Percentiles rank a stretch among this genome's conserved stretches.
phyloP scores from a whole-genome alignment of 2,113 vertebrate genomes.

The Hemicordylus capensis region DNA sequence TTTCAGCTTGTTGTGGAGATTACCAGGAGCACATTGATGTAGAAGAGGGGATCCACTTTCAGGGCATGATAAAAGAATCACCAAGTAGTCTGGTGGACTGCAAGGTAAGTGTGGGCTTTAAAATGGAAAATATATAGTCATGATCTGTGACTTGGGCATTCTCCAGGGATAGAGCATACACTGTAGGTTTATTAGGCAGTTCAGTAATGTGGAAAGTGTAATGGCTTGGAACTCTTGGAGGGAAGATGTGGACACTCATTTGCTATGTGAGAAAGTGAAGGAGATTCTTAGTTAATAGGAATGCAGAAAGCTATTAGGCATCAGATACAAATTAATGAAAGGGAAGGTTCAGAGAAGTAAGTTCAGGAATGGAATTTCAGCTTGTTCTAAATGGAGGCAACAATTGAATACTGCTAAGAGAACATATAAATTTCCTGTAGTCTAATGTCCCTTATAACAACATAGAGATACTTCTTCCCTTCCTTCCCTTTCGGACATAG shows the following conservation, averaged over 20 bases:
- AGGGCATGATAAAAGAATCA: conserved; percentile 14
- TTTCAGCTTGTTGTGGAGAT: conserved; percentile 10
- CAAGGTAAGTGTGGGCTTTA: conserved; percentile 2
- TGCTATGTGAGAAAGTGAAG: conserved; percentile 36
- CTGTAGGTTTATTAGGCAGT: conserved; percentile 20
- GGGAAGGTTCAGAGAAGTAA: neutral
- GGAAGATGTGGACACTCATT: conserved; percentile 19
- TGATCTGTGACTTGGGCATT: conserved; percentile 23
- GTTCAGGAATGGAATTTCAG: neutral
- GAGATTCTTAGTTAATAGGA: conserved; percentile 23
- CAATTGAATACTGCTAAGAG: neutral
- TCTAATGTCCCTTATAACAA: neutral
- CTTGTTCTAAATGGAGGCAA: conserved; percentile 19
- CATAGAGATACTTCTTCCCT: neutral
- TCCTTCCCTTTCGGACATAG: no score
- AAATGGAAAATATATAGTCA: conserved; percentile 38
- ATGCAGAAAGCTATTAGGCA: neutral
- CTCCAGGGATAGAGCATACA: neutral
- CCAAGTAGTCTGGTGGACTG: conserved; percentile 22
- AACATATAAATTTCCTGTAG: neutral
- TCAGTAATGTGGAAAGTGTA: conserved; percentile 43
- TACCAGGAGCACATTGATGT: conserved; percentile 13
- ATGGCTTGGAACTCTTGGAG: conserved; percentile 22
- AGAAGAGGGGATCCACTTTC: conserved; percentile 16
- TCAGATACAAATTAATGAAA: neutral